Evolutionary conservation across 2,113 vertebrate species (phyloP), one percentile per base, ranked within the genome.

Genomic region (Megaleporinus macrocephalus): DNA sequence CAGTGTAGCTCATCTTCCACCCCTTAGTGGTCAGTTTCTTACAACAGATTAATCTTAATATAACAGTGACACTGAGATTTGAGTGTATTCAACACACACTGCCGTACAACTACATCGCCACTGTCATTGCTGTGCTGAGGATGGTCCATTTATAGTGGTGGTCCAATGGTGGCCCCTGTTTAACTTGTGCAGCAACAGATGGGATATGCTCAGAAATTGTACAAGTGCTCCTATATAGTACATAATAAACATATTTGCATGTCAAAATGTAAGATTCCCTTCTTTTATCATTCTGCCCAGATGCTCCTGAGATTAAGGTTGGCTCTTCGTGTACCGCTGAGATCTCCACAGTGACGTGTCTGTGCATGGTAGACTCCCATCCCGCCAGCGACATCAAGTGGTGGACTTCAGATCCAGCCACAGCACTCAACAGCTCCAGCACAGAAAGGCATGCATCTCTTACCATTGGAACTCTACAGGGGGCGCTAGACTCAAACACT

Each of bases 301-400:
- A 91, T 86, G 80, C 72, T 4, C 93, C 92, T 73, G 90, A 90
- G 57, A 88, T 94, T 41, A 90, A 87, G 36, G n/a, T 2, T 0
- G 12, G 41, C 0, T 93, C 92, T 0, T 86, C 86, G 26, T 94
- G 93, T 79, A 88, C 78, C 7, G 30, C 13, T 2, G 66, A 83
- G 9, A 49, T 5, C 0, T 27, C 51, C 7, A 12, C 27, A 16
- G 33, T 89, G 0, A 89, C 79, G 13, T 94, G 93, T 68, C 27
- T 86, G 30, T 94, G 92, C 77, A 84, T 86, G 3, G 89, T 77
- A 5, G 90, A 93, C n/a, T 92, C 92, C 30, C 76, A 75, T 15
- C 92, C 93, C 30, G 51, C 87, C 55, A 85, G 91, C 44, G 51
- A 15, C 6, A 78, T 94, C 44, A 41, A 68, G 9, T 92, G 93